These are phyloP conservation scores for Brachionus sp. DNA, from an alignment of 1,140 invertebrate genomes.

Conservation along the genomic window DNA sequence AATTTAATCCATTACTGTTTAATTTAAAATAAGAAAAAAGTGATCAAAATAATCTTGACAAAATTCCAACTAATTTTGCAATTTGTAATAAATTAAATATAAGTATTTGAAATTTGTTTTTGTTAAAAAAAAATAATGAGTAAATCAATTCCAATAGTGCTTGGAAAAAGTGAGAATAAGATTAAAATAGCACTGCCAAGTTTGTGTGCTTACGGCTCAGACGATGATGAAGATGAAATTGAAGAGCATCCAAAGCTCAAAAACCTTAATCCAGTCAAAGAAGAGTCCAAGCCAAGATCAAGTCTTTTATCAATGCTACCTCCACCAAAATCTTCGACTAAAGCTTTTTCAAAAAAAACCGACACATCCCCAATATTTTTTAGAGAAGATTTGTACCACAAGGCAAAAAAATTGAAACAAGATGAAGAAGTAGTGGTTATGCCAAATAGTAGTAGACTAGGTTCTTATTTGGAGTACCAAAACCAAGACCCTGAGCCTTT, in stretches of 20 bases:
- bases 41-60: neutral
- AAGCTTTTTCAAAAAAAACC: neutral
- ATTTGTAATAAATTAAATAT: neutral
- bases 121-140: neutral
- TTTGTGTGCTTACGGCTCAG: neutral
- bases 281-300: constrained; percentile 2
- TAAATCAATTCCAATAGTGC: neutral
- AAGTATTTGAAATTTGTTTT: neutral
- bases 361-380: neutral
- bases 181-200: constrained; percentile 22
- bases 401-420: neutral
- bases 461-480: neutral
- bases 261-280: constrained; percentile 14
- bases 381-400: neutral
- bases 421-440: neutral
- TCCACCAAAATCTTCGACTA: constrained; percentile 10
- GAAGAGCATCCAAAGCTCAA: neutral
- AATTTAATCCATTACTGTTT: too few relatives aligned
- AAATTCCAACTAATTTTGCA: neutral
- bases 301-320: constrained; percentile 1
- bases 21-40: too few relatives aligned
- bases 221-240: neutral
- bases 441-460: neutral
- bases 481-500: neutral
- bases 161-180: neutral